These are phyloP conservation scores for Sebastes iracundus DNA, from an alignment of 2,797 vertebrate species.

Conservation along the genomic window DNA sequence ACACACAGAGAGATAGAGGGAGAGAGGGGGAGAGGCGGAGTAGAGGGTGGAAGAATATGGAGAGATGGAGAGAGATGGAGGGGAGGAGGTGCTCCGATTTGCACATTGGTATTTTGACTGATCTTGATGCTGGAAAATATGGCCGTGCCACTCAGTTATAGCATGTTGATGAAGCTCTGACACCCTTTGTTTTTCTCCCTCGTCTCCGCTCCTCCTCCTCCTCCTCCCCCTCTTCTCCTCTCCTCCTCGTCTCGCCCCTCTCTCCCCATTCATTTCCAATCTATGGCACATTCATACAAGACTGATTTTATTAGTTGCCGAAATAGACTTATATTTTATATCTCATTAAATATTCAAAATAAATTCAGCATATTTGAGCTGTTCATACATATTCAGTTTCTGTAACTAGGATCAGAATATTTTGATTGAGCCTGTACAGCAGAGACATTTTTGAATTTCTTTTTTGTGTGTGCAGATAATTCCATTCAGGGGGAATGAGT, in stretches of 20 bases:
- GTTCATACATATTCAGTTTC: conserved; percentile 89
- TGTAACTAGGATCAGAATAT: conserved; percentile 87
- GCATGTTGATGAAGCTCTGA: conserved; percentile 85
- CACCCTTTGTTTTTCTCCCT: conserved; percentile 75
- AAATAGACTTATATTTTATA: conserved; percentile 89
- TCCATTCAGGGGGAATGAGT: conserved; percentile 84
- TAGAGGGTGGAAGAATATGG: conserved; percentile 46
- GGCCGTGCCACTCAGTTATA: conserved; percentile 80
- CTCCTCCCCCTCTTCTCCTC: conserved; percentile 19
- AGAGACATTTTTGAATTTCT: conserved; percentile 84
- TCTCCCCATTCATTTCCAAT: conserved; percentile 77
- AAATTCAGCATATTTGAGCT: conserved; percentile 88
- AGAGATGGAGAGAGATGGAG: conserved; percentile 67
- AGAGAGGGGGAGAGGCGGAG: conserved; percentile 37
- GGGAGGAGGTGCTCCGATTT: conserved; percentile 70
- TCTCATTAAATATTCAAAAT: conserved; percentile 90
- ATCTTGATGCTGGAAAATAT: conserved; percentile 79
- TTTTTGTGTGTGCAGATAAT: conserved; percentile 85
- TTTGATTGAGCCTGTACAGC: conserved; percentile 86
- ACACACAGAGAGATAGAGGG: conserved; percentile 71
- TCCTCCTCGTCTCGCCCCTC: conserved; percentile 49
- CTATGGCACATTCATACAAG: conserved; percentile 84
- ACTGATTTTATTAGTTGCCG: conserved; percentile 87
- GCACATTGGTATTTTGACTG: conserved; percentile 84
- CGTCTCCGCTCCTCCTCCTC: conserved; percentile 9